Conservation (phyloP, 2,888 invertebrate species). For the Acrobasis consociella region DNA sequence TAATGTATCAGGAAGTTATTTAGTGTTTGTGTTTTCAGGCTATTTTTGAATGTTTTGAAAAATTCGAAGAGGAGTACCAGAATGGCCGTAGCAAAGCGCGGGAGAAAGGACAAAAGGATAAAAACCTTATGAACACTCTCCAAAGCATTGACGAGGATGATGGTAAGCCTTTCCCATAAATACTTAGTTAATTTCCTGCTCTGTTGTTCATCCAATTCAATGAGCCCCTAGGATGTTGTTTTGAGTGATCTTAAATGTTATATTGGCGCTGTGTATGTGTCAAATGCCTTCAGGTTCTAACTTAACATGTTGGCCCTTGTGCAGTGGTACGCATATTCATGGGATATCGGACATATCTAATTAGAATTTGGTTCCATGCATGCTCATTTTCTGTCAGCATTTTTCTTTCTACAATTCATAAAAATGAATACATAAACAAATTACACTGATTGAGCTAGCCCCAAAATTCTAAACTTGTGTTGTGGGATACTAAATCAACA, state of each 20-base stretch:
- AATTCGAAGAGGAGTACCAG: constrained; percentile 62
- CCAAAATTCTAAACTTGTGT: too few relatives aligned
- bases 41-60: constrained; percentile 55
- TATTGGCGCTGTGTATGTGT: too few relatives aligned
- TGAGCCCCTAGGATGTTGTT: neutral
- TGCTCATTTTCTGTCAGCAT: too few relatives aligned
- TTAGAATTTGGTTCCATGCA: too few relatives aligned
- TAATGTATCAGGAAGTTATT: constrained; percentile 31
- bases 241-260: neutral
- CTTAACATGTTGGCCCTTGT: too few relatives aligned
- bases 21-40: constrained; percentile 54
- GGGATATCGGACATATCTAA: too few relatives aligned
- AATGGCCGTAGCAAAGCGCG: constrained; percentile 53
- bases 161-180: constrained; percentile 45
- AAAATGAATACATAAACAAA: too few relatives aligned
- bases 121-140: constrained; percentile 54
- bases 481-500: too few relatives aligned
- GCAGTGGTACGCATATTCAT: too few relatives aligned
- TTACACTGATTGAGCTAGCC: too few relatives aligned
- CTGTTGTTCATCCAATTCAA: constrained; percentile 7
- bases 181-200: neutral
- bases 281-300: too few relatives aligned
- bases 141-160: constrained; percentile 72
- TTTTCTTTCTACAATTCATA: too few relatives aligned
- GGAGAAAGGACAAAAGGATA: constrained; percentile 58